Evolutionary conservation across 2,888 invertebrate species (phyloP), one percentile per base, ranked within the genome.

Genomic region (Bhutanitis thaidina): DNA sequence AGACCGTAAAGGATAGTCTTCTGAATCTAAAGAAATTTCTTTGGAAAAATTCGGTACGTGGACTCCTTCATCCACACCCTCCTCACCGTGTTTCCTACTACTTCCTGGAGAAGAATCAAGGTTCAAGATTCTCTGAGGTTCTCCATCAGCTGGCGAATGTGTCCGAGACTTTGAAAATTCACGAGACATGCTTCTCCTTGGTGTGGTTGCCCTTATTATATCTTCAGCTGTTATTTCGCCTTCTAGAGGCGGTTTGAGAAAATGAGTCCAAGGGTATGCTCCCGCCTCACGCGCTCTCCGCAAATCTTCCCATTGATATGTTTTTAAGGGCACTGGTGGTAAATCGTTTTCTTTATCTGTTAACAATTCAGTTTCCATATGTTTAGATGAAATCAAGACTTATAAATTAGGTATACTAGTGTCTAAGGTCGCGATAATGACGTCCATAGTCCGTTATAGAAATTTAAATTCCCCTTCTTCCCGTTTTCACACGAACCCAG

Each of bases 251-350:
- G 88, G 91, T 74, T 95, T 95, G 65, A 93, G 90, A 20, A 95
- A 80, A 77, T 95, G 92, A 10, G 95, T 95, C 94, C 95, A 95
- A 61, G 95, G 95, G 71, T 95, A 95, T 39, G 93, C 93, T 57
- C 95, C 95, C 71, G 91, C 90, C 65, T 91, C 90, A 79, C 93
- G 92, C 62, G 93, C 91, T 73, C 94, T 90, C 65, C 92, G 86
- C 36, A 95, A 83, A 79, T 95, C 95, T 83, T 95, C 95, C 95
- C 95, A 95, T 87, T 92, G 91, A 80, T 95, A 95, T 46, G 95
- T 95, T 79, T 94, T 93, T 65, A 93, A 90, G 56, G 95, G 95
- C 65, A 94, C 90, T 59, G 93, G 92, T 61, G 95, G 94, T 65
- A 75, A 66, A 64, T 72, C 73, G 77, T 77, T 80, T 59, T 77